phyloP scores from a whole-genome alignment of 2,888 invertebrate species.

The Leucania comma region DNA sequence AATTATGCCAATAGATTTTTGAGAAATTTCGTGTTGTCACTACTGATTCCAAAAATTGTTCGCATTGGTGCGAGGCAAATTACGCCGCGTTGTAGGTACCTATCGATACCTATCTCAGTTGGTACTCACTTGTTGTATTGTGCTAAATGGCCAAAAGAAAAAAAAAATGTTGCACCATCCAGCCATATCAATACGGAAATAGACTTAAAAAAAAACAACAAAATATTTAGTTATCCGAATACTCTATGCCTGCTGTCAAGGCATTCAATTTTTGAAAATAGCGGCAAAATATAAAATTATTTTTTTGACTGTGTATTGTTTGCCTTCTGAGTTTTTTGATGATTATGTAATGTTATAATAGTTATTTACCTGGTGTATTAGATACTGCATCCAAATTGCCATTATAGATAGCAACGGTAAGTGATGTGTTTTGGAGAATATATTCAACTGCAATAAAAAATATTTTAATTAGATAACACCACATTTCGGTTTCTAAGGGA shows the following conservation, averaged over 20 bases:
- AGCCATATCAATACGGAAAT: background rate
- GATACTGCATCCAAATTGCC: conserved; percentile 96
- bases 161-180: too few species aligned
- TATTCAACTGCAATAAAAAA: conserved; percentile 91
- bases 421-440: conserved; percentile 91
- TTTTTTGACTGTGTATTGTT: background rate
- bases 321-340: conserved; percentile 8
- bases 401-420: conserved; percentile 93
- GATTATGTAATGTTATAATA: conserved; percentile 22
- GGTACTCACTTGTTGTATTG: too few species aligned
- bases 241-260: background rate
- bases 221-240: background rate
- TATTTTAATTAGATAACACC: background rate
- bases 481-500: background rate
- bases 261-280: conserved; percentile 23
- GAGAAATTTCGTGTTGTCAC: background rate
- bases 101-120: too few species aligned
- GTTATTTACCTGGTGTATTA: conserved; percentile 93
- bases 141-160: too few species aligned
- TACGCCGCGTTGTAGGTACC: too few species aligned
- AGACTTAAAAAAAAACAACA: background rate
- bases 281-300: conserved; percentile 8
- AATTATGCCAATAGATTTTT: conserved; percentile 12
- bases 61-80: too few species aligned
- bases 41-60: background rate